Base-by-base conservation (phyloP, 2,888 invertebrate genomes). In the Drosophila birchii region DNA sequence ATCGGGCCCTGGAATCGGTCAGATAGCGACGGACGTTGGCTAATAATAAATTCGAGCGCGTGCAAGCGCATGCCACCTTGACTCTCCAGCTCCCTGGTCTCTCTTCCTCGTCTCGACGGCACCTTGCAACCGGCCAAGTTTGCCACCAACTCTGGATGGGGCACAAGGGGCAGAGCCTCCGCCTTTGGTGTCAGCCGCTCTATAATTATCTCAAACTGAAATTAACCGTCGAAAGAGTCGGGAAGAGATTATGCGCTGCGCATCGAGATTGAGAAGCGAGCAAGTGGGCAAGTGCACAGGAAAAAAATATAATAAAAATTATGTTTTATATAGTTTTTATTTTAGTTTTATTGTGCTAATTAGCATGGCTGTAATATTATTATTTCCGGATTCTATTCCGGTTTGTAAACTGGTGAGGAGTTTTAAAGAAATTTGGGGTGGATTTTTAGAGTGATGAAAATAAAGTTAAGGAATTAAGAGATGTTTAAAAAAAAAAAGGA, bases 171-270 rank as follows among this genome's bases (percentile, higher is more conserved):
- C 32, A 20, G 47, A n/a, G 71, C 45, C 23, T 16, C 29, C 45
- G 62, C 55, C 77, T 66, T 89, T 88, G 86, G 76, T 82, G 82
- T 79, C 82, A 69, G 83, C 90, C 90, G 90, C 90, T 90, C 91
- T 91, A 82, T 90, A 90, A 90, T 90, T 90, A 90, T 91, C 90
- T 90, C 88, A 81, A 89, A 90, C 84, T 81, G 83, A 90, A 91
- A 90, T 91, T 90, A 90, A 87, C 90, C 90, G 87, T 89, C 88
- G 91, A 91, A 90, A 90, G 91, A 90, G 90, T 77, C 78, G 55
- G 77, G 71, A 70, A 86, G 90, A 86, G 90, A 86, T 87, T 86
- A 81, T 88, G 89, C 89, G 80, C 87, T 74, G 74, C 54, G 61
- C 53, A 74, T 57, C 62, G 59, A 59, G 62, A 73, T 62, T 69